Evolutionary conservation across 2,888 invertebrate species (phyloP).

Genomic region (Nomada fucata): DNA sequence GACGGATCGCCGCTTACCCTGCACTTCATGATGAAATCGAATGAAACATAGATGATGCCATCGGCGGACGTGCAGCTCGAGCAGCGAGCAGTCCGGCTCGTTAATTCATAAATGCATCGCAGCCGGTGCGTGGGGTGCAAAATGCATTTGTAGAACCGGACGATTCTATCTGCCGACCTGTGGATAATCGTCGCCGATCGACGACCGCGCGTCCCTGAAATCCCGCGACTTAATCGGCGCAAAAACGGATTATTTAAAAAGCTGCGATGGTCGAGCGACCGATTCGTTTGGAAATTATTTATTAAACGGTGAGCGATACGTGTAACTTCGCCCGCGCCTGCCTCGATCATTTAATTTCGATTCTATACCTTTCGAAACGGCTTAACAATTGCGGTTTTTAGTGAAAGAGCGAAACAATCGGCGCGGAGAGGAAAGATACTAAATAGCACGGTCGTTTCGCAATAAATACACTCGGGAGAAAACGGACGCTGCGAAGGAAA

Average conservation of each 20-base stretch:
- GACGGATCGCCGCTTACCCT: conserved; percentile 66
- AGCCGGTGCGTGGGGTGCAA: conserved; percentile 69
- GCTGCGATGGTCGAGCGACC: not conserved
- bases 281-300: conserved; percentile 33
- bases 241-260: conserved; percentile 52
- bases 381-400: conserved; percentile 32
- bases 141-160: conserved; percentile 68
- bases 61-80: conserved; percentile 64
- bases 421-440: not conserved
- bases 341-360: conserved; percentile 40
- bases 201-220: conserved; percentile 30
- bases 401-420: not conserved
- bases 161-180: conserved; percentile 55
- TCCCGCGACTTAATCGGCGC: conserved; percentile 39
- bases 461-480: not conserved
- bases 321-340: conserved; percentile 29
- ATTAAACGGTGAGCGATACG: conserved; percentile 32
- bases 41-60: conserved; percentile 82
- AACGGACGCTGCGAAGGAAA: too few species aligned
- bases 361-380: conserved; percentile 8
- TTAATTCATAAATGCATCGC: conserved; percentile 80
- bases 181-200: conserved; percentile 52
- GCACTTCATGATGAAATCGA: conserved; percentile 77
- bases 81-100: conserved; percentile 68
- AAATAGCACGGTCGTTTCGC: not conserved